Evolutionary conservation across 2,888 invertebrate genomes (phyloP).

Genomic region (Colletes collaris): DNA sequence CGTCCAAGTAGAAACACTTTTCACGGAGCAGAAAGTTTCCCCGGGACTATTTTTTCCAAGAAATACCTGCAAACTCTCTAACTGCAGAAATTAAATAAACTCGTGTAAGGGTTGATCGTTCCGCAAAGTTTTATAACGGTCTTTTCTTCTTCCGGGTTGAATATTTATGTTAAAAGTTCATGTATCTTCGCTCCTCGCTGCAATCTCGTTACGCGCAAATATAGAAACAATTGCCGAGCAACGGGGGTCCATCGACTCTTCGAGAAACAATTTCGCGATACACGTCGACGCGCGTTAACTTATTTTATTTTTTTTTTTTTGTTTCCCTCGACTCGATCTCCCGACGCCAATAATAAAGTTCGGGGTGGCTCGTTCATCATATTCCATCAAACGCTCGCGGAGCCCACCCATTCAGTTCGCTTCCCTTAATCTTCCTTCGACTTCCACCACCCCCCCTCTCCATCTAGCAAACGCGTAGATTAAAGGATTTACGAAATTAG

Average conservation of each 20-base stretch:
- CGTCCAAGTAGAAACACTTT: no score
- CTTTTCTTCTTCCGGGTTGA: no score
- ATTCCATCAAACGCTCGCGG: constrained; percentile 76
- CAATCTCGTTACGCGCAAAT: no score
- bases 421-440: constrained; percentile 59
- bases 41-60: no score
- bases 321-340: constrained; percentile 57
- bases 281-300: constrained; percentile 21
- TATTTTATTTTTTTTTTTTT: constrained; percentile 17
- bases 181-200: no score
- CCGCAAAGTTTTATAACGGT: no score
- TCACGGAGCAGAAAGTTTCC: no score
- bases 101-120: no score
- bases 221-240: no score
- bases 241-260: constrained; percentile 8
- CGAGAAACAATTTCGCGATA: constrained; percentile 53
- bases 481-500: constrained; percentile 76
- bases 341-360: constrained; percentile 69
- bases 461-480: constrained; percentile 70
- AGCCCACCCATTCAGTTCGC: constrained; percentile 65
- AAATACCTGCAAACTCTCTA: no score
- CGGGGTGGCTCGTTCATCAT: constrained; percentile 77
- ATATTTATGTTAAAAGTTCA: no score
- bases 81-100: no score
- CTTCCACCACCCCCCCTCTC: constrained; percentile 13